Percentiles rank a stretch among this genome's conserved stretches.
These are phyloP conservation scores for Prionchulus punctatus DNA, from an alignment of 2,888 invertebrate genomes.

Conservation along the genomic window DNA sequence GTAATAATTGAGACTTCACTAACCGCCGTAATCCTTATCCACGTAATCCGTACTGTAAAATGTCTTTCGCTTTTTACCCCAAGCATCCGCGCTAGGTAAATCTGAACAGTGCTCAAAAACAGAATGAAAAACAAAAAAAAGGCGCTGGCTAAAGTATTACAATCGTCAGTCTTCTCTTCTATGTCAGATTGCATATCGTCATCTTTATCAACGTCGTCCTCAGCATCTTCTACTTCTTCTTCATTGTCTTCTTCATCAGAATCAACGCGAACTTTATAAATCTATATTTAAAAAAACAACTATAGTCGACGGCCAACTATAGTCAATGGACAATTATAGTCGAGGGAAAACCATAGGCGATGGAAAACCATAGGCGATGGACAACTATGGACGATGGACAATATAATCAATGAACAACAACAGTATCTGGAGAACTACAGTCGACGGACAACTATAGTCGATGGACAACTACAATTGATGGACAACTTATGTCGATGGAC, in stretches of 20 bases:
- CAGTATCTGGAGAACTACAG: too few species aligned
- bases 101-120: constrained; percentile 6
- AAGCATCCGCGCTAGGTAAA: constrained; percentile 28
- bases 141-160: not conserved
- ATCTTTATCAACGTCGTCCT: constrained; percentile 21
- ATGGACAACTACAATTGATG: too few species aligned
- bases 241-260: constrained; percentile 15
- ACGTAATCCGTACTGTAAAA: constrained; percentile 33
- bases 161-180: constrained; percentile 17
- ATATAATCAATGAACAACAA: too few species aligned
- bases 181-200: constrained; percentile 6
- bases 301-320: too few species aligned
- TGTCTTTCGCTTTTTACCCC: constrained; percentile 33
- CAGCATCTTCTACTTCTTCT: constrained; percentile 24
- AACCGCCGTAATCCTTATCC: constrained; percentile 16
- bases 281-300: too few species aligned
- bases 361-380: too few species aligned
- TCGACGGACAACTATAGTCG: too few species aligned
- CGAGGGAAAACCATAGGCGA: too few species aligned
- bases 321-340: too few species aligned
- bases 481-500: too few species aligned
- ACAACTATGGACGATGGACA: too few species aligned
- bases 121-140: not conserved
- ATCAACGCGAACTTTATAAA: not conserved
- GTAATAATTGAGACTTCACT: not conserved